Base-by-base conservation (phyloP, 92 coral and sea anemone species). In the Zoanthus sociatus region DNA sequence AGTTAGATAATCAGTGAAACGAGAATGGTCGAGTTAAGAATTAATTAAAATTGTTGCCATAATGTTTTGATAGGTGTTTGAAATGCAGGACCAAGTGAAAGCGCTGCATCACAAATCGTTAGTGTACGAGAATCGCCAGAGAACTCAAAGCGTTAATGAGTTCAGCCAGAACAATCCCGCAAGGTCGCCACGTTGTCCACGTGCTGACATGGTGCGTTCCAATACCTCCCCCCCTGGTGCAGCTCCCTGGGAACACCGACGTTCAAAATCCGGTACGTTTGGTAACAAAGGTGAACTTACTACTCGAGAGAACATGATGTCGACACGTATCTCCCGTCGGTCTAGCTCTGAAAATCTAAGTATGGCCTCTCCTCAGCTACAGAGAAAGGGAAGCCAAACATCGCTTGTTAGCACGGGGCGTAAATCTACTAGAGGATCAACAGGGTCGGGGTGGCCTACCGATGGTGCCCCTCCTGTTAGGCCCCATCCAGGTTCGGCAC, bases 21-120 rank as follows among this genome's bases (percentile, higher is more conserved):
- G 55, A 1, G 42, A 37, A 1, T 37, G 0, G 42, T 4, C 42
- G 55, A 7, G 55, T 7, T 50, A 11, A 50, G 0, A 5, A 50
- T 1, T 50, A 7, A 50, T 50, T 50, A 2, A 1, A 7, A 50
- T 7, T 11, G 7, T 18, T 63, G 9, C 6, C 1, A 18, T 63
- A 2, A 17, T 63, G 17, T 48, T 76, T 79, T 79, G 7, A n/a
- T 70, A 95, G 98, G 93, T 95, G 37, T 89, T 95, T 26, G 98
- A 95, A 54, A 95, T 95, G 98, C 98, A 95, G 71, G 96, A 95
- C 17, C 98, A 95, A 67, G 87, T 93, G 45, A 95, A 95, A 76
- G 90, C 95, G 4, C 93, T 95, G 21, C 98, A 95, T 83, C 98
- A 93, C 53, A 95, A 91, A 30, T 93, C 98, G 6, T 86, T 95